phyloP scores from a whole-genome alignment of 1,140 invertebrate species.

The Ctenoplectra terminalis region DNA sequence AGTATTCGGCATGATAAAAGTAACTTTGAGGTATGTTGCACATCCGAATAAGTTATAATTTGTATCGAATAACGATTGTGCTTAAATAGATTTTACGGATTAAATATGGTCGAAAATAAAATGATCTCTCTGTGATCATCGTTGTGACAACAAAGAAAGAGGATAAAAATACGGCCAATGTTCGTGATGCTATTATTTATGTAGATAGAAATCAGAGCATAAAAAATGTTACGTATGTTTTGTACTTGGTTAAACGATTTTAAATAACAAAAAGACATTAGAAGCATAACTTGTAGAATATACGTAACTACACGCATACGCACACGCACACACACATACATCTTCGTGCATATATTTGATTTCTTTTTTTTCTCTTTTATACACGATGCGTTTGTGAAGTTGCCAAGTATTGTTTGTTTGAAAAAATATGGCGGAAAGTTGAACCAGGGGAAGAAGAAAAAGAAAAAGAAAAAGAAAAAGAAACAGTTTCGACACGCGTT shows the following conservation, averaged over 20 bases:
- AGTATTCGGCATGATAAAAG: not conserved
- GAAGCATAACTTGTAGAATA: constrained; percentile 19
- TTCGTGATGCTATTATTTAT: constrained; percentile 65
- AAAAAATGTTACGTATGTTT: constrained; percentile 73
- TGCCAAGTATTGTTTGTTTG: constrained; percentile 30
- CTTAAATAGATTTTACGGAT: not conserved
- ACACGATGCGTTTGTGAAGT: constrained; percentile 7
- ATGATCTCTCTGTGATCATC: not conserved
- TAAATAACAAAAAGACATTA: constrained; percentile 46
- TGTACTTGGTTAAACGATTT: constrained; percentile 74
- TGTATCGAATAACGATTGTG: not conserved
- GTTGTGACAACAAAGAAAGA: not conserved
- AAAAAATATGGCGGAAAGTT: not conserved
- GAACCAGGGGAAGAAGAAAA: not conserved
- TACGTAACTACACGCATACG: no score
- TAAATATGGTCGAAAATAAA: not conserved
- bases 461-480: not conserved
- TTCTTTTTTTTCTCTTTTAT: constrained; percentile 7
- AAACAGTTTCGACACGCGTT: not conserved
- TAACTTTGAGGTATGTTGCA: not conserved
- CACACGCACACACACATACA: no score
- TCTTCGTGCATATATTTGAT: constrained; percentile 19
- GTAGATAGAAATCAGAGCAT: constrained; percentile 71
- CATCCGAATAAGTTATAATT: not conserved
- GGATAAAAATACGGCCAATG: not conserved